Evolutionary conservation across 2,113 vertebrate genomes (phyloP).

Genomic region (Nettapus auritus): DNA sequence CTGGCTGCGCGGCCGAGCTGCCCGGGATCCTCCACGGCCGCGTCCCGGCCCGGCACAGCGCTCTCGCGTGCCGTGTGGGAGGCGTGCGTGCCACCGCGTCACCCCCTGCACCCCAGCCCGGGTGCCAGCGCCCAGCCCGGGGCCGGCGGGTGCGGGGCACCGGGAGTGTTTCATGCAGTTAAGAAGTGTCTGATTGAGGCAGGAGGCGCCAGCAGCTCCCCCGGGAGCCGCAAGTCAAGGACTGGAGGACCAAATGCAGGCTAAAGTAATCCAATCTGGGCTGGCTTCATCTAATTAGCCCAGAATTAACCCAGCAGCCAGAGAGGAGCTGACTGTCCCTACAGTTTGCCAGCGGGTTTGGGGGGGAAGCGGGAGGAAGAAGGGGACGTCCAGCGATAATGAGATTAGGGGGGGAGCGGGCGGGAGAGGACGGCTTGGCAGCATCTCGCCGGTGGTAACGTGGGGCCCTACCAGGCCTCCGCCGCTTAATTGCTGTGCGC

Average conservation of each 20-base stretch:
- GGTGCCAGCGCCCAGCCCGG: conserved; percentile 41
- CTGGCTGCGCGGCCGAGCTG: background rate
- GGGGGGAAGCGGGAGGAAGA: conserved; percentile 72
- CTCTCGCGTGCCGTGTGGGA: background rate
- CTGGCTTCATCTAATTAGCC: conserved; percentile 83
- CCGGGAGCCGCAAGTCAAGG: conserved; percentile 86
- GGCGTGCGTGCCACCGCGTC: background rate
- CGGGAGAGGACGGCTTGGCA: conserved; percentile 12
- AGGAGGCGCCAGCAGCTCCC: conserved; percentile 91
- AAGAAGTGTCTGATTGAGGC: conserved; percentile 86
- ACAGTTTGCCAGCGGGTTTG: conserved; percentile 67
- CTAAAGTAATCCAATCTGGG: conserved; percentile 89
- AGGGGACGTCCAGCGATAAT: conserved; percentile 59
- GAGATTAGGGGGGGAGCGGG: conserved; percentile 40
- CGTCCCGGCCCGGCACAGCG: background rate
- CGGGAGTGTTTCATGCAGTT: conserved; percentile 78
- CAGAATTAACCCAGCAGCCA: conserved; percentile 82
- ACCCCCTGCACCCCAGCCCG: conserved; percentile 18
- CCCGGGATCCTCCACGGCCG: background rate
- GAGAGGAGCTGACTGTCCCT: conserved; percentile 72
- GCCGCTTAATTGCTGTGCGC: background rate
- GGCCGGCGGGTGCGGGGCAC: conserved; percentile 34
- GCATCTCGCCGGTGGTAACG: conserved; percentile 30
- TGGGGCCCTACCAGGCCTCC: conserved; percentile 34
- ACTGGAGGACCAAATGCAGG: conserved; percentile 88